Base-by-base conservation (phyloP, 2,888 invertebrate species). In the Caradrina kadenii region DNA sequence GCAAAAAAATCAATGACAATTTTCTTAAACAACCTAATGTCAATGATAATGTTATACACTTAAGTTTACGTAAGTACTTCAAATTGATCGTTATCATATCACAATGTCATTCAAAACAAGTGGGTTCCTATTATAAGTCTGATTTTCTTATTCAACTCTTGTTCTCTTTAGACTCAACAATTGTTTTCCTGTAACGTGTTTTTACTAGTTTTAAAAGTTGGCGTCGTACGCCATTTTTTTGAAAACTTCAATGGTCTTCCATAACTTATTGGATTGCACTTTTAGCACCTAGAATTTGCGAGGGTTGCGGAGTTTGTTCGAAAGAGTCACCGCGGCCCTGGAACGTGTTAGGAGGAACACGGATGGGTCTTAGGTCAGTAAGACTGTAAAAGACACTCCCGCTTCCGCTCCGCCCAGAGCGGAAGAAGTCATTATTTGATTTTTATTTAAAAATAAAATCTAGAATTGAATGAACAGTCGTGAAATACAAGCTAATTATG, bases 11-110 rank as follows among this genome's bases (percentile, higher is more conserved):
- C 21, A 26, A 78, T 55, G 4, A 50, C 15, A 42, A 15, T 58
- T 49, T 26, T 31, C 31, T 42, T 26, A 54, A 45, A 21, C 11
- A 45, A 45, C 49, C 52, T 35, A 48, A 45, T 53, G 49, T 15
- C 56, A 58, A 21, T 45, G 11, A 31, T 42, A 65, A 49, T 39
- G 17, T 13, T 13, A 0, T 15, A 3, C 4, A 26, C 4, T 4
- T 13, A 22, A 11, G 13, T 22, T 22, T 15, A 26, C 3, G 26
- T 48, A 49, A 67, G 17, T 52, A 22, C 49, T 63, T 49, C 21
- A 45, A 72, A 72, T 59, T 54, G 26, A 15, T 21, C 17, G 22
- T 45, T 79, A 63, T 73, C 42, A 21, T 58, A 53, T 45, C 42
- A 39, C 31, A 63, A 58, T 39, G 63, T 45, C 52, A 45, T 31